Conservation (phyloP, 2,797 vertebrate species). For the Mormyrops attenuatus region DNA sequence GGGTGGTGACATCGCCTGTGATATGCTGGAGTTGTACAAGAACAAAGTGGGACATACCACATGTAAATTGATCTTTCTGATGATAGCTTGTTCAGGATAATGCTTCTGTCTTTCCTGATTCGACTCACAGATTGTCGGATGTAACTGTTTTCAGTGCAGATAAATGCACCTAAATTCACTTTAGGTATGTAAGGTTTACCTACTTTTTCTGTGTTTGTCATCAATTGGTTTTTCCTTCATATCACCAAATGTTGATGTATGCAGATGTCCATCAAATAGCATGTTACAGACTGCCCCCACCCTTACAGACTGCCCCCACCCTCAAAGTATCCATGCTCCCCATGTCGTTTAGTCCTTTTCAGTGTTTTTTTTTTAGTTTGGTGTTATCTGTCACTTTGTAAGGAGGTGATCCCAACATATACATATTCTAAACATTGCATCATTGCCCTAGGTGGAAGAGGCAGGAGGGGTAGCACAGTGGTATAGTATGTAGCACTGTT, state of each 20-base stretch:
- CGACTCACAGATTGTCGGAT: not conserved
- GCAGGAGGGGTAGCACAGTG: not conserved
- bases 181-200: not conserved
- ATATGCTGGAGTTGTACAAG: not conserved
- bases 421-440: conserved; percentile 38
- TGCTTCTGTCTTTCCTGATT: not conserved
- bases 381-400: conserved; percentile 29
- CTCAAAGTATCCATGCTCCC: not conserved
- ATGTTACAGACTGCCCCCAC: not conserved
- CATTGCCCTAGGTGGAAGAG: conserved; percentile 24
- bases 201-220: not conserved
- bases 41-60: conserved; percentile 36
- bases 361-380: not conserved
- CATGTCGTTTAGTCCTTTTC: not conserved
- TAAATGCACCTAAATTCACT: not conserved
- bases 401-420: conserved; percentile 31
- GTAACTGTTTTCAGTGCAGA: not conserved
- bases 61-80: conserved; percentile 36
- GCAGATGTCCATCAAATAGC: not conserved
- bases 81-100: conserved; percentile 41
- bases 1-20: not conserved
- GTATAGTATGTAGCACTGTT: not conserved
- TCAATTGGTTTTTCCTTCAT: not conserved
- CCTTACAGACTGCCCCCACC: not conserved
- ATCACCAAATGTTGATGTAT: not conserved